Conservation (phyloP, 1,140 invertebrate genomes). For the Hylaeus anthracinus region DNA sequence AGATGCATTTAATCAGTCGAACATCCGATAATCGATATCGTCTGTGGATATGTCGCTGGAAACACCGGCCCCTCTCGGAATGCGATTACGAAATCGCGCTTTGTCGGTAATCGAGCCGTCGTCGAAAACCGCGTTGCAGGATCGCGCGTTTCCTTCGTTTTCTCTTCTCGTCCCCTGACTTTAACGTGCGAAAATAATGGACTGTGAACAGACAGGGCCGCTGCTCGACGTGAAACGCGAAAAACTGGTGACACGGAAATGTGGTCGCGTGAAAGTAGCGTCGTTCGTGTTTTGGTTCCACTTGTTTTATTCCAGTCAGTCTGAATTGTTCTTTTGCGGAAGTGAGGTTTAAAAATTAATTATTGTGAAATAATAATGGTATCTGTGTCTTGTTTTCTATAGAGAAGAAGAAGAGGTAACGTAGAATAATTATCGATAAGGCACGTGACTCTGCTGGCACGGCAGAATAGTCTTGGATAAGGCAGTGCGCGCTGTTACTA, state of each 20-base stretch:
- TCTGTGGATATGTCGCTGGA: slow-evolving; percentile 20
- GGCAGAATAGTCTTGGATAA: no score
- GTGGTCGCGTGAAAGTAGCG: not conserved
- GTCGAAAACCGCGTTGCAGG: not conserved
- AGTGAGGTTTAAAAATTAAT: no score
- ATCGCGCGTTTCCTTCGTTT: not conserved
- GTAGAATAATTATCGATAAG: no score
- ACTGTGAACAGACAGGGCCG: not conserved
- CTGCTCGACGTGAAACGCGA: not conserved
- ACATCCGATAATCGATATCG: slow-evolving; percentile 46
- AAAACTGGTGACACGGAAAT: not conserved
- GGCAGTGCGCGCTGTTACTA: no score
- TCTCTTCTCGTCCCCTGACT: not conserved
- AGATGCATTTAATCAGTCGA: slow-evolving; percentile 48
- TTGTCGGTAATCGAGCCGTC: not conserved
- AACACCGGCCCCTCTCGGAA: slow-evolving; percentile 5
- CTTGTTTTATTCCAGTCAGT: no score
- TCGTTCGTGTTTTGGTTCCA: not conserved
- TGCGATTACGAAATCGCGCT: slow-evolving; percentile 9
- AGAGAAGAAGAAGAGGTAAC: no score
- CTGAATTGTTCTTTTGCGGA: no score
- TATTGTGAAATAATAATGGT: no score
- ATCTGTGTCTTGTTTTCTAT: no score
- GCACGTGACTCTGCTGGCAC: no score
- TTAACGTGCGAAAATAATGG: slow-evolving; percentile 8